Base-by-base conservation (phyloP, 2,797 vertebrate species). In the Sebastes iracundus region DNA sequence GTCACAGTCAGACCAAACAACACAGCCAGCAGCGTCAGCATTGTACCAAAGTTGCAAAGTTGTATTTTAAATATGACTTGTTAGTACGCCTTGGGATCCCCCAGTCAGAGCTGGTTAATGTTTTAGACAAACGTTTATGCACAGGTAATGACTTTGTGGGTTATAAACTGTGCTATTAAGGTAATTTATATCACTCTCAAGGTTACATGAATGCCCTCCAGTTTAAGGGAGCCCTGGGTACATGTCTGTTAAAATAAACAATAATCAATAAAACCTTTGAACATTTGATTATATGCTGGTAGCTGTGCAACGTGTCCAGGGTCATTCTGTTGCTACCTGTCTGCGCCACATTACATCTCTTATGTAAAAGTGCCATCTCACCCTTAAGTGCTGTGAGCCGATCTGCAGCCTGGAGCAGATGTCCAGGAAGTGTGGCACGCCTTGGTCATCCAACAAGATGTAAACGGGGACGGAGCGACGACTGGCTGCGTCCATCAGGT, bases 391-490 rank as follows among this genome's bases (percentile, higher is more conserved):
- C 84, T 94, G 90, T 9, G 94, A 88, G 14, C 86, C 90, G 4
- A 98, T 94, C 67, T 97, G 89, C 82, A 99, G 94, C 83, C 95
- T 93, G 80, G 73, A 95, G 92, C 98, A 99, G 97, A 99, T 98
- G 80, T 99, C 97, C 87, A 99, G 94, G 89, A 99, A 99, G 69
- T 95, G 94, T 1, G 96, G 96, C 69, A 96, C 94, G 0, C 95
- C 95, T 0, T 91, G 89, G 30, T 94, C 79, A 3, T 98, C 97
- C 77, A 99, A 80, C 88, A 99, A 89, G 65, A 99, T 96, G 76
- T 99, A 99, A 56, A 99, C 93, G 0, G 97, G 94, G 28, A 99
- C 96, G 2, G 91, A 93, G 55, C 97, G 96, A 30, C 94, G 96
- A 2, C 68, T 94, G 0, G 97, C 96, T 0, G 96, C 97, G 0